Conservation (phyloP, 92 coral and sea anemone species). For the Siderastrea siderea region DNA sequence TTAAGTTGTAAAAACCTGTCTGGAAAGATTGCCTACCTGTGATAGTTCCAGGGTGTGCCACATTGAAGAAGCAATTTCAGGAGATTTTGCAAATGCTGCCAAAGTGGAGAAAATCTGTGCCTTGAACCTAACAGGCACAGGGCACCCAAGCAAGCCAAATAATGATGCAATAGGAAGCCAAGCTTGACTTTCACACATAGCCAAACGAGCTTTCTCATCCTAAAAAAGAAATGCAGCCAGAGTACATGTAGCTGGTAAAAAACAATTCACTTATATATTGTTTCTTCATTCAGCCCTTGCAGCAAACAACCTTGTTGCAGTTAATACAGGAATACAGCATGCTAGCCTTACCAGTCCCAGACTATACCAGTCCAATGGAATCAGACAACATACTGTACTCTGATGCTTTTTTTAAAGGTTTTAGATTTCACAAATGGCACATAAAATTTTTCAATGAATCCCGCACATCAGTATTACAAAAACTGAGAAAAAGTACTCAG, state of each 20-base stretch:
- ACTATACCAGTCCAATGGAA: too few relatives aligned
- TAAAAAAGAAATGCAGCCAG: neutral
- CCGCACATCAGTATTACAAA: too few relatives aligned
- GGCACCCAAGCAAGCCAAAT: slow-evolving; percentile 96
- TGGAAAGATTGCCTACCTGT: slow-evolving; percentile 70
- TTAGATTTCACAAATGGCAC: too few relatives aligned
- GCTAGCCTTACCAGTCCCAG: too few relatives aligned
- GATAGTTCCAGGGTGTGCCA: slow-evolving; percentile 96
- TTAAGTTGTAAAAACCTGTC: neutral
- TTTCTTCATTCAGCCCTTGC: too few relatives aligned
- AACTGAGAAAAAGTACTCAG: too few relatives aligned
- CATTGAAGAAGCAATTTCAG: slow-evolving; percentile 93
- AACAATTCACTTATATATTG: neutral
- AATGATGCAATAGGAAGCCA: slow-evolving; percentile 97
- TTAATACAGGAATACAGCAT: too few relatives aligned
- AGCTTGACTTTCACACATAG: slow-evolving; percentile 95
- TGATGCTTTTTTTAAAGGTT: too few relatives aligned
- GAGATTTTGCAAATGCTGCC: slow-evolving; percentile 96
- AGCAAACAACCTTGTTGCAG: too few relatives aligned
- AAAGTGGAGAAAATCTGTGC: slow-evolving; percentile 88
- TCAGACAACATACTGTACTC: too few relatives aligned
- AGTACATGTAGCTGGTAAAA: neutral
- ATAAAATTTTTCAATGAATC: too few relatives aligned
- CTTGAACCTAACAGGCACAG: slow-evolving; percentile 87
- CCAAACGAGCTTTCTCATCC: slow-evolving; percentile 94